Percentiles rank a stretch among this genome's conserved stretches.
Evolutionary conservation across 2,888 invertebrate species (phyloP).

Genomic region (Dorcus hopei): DNA sequence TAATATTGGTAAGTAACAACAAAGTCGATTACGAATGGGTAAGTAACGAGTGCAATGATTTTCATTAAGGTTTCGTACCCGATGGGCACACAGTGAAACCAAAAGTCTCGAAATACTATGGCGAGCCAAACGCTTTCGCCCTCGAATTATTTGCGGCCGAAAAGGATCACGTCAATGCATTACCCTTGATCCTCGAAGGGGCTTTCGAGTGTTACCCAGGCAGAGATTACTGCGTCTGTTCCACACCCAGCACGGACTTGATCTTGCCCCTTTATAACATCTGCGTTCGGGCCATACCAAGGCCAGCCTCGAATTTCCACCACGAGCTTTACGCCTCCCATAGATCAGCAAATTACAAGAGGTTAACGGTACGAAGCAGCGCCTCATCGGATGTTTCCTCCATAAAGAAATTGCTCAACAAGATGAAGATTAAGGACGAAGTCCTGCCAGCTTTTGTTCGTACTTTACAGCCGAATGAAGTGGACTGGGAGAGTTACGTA

Average conservation of each 20-base stretch:
- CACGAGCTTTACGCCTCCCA: conserved; percentile 49
- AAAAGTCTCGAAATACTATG: conserved; percentile 25
- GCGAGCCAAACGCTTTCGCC: conserved; percentile 58
- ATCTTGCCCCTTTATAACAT: conserved; percentile 55
- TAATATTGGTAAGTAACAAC: no score
- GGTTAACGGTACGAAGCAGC: conserved; percentile 1
- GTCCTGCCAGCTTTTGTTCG: background rate
- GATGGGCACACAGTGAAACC: background rate
- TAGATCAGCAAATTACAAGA: conserved; percentile 23
- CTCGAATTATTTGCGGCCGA: conserved; percentile 59
- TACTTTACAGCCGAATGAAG: background rate
- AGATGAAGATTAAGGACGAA: background rate
- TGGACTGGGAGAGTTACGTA: conserved; percentile 4
- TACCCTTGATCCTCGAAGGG: conserved; percentile 58
- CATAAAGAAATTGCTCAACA: background rate
- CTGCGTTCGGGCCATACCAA: conserved; percentile 50
- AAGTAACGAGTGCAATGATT: no score
- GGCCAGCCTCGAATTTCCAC: conserved; percentile 42
- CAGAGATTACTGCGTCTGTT: conserved; percentile 61
- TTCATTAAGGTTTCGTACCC: no score
- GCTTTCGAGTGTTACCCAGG: conserved; percentile 64
- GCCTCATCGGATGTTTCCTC: background rate
- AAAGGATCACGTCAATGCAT: conserved; percentile 54
- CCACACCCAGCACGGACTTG: conserved; percentile 53
- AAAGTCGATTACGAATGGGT: no score